phyloP scores from a whole-genome alignment of 2,113 vertebrate genomes.

The Callionymus lyra region DNA sequence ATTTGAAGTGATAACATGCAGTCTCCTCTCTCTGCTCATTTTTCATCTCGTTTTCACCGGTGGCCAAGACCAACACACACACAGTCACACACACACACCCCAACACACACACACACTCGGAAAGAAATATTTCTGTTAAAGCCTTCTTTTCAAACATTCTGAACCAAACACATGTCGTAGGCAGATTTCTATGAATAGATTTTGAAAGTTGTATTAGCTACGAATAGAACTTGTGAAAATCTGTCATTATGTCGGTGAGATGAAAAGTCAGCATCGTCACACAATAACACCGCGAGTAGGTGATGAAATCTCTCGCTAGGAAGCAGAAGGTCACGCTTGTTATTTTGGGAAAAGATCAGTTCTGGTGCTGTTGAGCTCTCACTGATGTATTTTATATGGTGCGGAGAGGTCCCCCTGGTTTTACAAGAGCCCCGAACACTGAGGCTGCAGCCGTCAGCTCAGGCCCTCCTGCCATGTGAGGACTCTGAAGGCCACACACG shows the following conservation, averaged over 20 bases:
- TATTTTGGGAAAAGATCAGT: constrained; percentile 36
- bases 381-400: constrained; percentile 45
- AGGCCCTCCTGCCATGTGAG: constrained; percentile 5
- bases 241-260: too few species aligned
- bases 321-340: constrained; percentile 39
- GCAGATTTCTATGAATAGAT: too few species aligned
- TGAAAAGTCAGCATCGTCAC: neutral
- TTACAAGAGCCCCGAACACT: constrained; percentile 38
- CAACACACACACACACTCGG: too few species aligned
- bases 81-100: too few species aligned
- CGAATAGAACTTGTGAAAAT: too few species aligned
- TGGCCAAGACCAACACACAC: constrained; percentile 53
- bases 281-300: constrained; percentile 15
- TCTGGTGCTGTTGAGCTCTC: constrained; percentile 29
- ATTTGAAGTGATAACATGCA: constrained; percentile 73
- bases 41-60: constrained; percentile 53
- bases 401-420: constrained; percentile 44
- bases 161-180: too few species aligned
- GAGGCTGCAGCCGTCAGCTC: constrained; percentile 24
- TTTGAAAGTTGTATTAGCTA: too few species aligned
- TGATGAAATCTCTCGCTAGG: constrained; percentile 35
- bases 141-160: too few species aligned
- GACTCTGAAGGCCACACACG: constrained; percentile 12
- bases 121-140: too few species aligned
- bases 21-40: constrained; percentile 55